These are phyloP conservation scores for Taenioides sp. DNA, from an alignment of 2,797 vertebrate genomes.

Conservation along the genomic window DNA sequence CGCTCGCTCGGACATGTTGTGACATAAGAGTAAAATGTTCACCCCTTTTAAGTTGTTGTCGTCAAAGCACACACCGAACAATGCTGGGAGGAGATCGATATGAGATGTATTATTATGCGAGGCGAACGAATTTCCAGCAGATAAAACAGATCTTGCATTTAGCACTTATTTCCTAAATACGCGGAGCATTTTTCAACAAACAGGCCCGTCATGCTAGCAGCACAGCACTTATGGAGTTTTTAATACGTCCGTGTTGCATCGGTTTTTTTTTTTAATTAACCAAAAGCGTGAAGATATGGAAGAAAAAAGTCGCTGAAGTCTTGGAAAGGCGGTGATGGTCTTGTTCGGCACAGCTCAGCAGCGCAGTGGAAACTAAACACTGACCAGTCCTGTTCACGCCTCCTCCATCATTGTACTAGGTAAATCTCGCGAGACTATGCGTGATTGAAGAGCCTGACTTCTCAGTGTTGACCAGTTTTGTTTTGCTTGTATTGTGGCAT, in stretches of 20 bases:
- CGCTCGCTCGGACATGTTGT: conserved; percentile 16
- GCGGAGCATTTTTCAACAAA: conserved; percentile 21
- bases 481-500: neutral
- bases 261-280: neutral
- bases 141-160: conserved; percentile 17
- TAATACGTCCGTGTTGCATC: neutral
- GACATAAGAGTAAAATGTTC: neutral
- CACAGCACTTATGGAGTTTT: neutral
- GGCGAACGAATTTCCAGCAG: neutral
- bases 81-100: neutral
- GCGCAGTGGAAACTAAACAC: conserved; percentile 23
- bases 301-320: neutral
- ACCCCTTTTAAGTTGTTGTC: conserved; percentile 10
- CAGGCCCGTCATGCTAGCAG: conserved; percentile 35
- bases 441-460: neutral
- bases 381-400: conserved; percentile 27
- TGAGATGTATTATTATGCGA: neutral
- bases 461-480: neutral
- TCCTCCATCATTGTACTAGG: conserved; percentile 30
- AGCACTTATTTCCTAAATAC: conserved; percentile 36
- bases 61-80: conserved; percentile 9
- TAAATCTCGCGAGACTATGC: conserved; percentile 63
- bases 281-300: too few relatives aligned
- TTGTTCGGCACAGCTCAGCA: conserved; percentile 7
- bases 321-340: neutral